A percentile compares a stretch with the other conserved stretches of the same genome.
These are phyloP conservation scores for Hoplostethus atlanticus DNA, from an alignment of 2,797 vertebrate genomes.

Conservation along the genomic window DNA sequence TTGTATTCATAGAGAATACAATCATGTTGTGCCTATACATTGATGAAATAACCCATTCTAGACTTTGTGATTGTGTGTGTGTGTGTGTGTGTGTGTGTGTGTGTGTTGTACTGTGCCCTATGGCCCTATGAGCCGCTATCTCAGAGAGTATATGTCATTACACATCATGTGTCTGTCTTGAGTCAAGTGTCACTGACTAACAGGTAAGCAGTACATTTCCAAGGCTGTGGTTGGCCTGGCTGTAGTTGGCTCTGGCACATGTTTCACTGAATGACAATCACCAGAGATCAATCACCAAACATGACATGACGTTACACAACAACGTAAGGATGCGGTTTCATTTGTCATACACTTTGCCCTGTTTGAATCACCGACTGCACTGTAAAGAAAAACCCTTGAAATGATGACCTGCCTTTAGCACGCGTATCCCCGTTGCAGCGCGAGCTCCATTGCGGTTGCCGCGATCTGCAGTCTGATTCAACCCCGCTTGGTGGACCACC, in stretches of 20 bases:
- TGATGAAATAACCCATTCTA: neutral
- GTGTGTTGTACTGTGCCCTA: too few species aligned
- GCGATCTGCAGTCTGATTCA: conserved; percentile 70
- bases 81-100: too few species aligned
- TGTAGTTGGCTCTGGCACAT: conserved; percentile 56
- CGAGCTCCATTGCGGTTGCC: conserved; percentile 77
- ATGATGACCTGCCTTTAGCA: conserved; percentile 84
- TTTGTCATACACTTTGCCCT: conserved; percentile 52
- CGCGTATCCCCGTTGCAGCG: conserved; percentile 84
- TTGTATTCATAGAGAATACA: conserved; percentile 3
- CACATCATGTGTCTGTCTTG: conserved; percentile 31
- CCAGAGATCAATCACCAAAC: conserved; percentile 57
- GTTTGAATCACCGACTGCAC: conserved; percentile 27
- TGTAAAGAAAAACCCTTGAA: conserved; percentile 10
- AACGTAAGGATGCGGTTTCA: conserved; percentile 6
- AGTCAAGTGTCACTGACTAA: conserved; percentile 38
- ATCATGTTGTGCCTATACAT: neutral
- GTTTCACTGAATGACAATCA: conserved; percentile 46
- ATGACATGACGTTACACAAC: conserved; percentile 28
- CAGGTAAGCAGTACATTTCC: conserved; percentile 24
- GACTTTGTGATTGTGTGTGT: conserved; percentile 4
- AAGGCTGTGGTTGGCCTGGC: conserved; percentile 27
- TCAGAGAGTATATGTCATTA: conserved; percentile 37
- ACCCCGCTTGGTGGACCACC: conserved; percentile 73
- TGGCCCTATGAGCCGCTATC: conserved; percentile 8